These are phyloP conservation scores for Bimastos eiseni DNA, from an alignment of 2,888 invertebrate species.

Conservation along the genomic window DNA sequence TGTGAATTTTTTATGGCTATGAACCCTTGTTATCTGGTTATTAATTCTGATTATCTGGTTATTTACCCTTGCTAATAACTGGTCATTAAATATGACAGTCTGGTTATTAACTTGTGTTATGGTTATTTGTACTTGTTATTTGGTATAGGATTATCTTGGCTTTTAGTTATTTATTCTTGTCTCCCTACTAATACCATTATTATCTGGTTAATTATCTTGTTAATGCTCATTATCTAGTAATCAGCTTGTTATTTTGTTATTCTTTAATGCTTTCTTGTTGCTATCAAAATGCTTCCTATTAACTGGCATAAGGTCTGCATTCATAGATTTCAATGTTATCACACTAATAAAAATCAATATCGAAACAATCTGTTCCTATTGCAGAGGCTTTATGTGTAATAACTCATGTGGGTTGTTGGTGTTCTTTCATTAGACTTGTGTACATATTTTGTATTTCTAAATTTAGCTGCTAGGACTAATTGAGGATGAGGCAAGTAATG, in stretches of 20 bases:
- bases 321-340: too few species aligned
- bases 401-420: neutral
- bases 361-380: neutral
- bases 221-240: too few species aligned
- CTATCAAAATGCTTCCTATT: neutral
- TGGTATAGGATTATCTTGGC: too few species aligned
- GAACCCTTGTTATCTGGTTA: neutral
- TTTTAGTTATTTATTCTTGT: too few species aligned
- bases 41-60: neutral
- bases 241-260: too few species aligned
- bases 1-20: neutral
- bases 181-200: too few species aligned
- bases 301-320: neutral
- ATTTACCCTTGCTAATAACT: too few species aligned
- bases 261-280: neutral
- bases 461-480: constrained; percentile 6
- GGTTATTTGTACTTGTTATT: too few species aligned
- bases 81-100: too few species aligned
- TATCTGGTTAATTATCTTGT: too few species aligned
- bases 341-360: too few species aligned
- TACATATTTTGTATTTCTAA: neutral
- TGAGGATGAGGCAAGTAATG: neutral
- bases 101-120: too few species aligned
- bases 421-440: neutral
- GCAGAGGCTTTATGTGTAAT: neutral